Evolutionary conservation across 2,888 invertebrate species (phyloP), one percentile per base, ranked within the genome.

Genomic region (Aporophyla lueneburgensis): DNA sequence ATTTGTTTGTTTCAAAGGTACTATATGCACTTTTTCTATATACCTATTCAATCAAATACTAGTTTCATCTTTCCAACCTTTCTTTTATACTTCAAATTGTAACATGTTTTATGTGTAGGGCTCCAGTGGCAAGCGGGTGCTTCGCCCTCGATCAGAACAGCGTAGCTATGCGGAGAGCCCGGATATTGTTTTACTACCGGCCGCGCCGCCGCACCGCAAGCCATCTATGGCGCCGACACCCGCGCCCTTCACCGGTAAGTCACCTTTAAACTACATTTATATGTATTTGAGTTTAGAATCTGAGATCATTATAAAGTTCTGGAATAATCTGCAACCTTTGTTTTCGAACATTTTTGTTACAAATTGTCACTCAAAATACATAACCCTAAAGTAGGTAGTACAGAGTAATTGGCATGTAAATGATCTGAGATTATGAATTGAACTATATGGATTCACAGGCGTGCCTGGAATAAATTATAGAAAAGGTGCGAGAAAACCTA

Each of bases 141-240:
- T 99, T 80, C 97, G 99, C 83, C 99, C 99, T 9, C 97, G 99
- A 75, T 98, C 98, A 9, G 99, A 98, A 91, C 97, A 97, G 77
- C 97, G 98, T 89, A 98, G 98, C 89, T 99, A 99, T 93, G 98
- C 98, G 0, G 99, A 99, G 93, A 98, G 98, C 90, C 98, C 98
- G 0, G 99, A 98, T 83, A 97, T 97, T 83, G 97, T 97, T 49
- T 88, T 97, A 71, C 86, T 97, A 86, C 97, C 97, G 2, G 97
- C 97, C 0, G 97, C 97, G 78, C 97, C 97, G 0, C 97, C 97
- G 2, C 95, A 95, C 62, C 91, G 96, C 40, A 96, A 96, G 81
- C 95, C 93, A 0, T 89, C 92, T 1, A 76, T 93, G 63, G 43
- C 43, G 43, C 75, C 93, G 0, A 85, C 93, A 0, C 86, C 93